A percentile compares a stretch with the other conserved stretches of the same genome.
These are phyloP conservation scores for Drosophila eugracilis DNA, from an alignment of 1,140 invertebrate genomes.

Conservation along the genomic window DNA sequence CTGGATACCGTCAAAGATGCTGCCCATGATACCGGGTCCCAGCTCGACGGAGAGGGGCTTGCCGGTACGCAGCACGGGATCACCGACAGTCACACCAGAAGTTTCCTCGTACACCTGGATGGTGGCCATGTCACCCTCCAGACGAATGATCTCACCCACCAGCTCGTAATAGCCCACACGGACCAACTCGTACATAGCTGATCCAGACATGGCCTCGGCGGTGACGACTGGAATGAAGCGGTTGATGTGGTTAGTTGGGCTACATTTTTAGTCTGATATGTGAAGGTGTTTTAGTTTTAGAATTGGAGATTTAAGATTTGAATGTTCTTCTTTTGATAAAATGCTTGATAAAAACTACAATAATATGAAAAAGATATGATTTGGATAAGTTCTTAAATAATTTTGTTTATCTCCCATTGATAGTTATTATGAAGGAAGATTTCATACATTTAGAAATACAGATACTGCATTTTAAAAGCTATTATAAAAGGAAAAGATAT, in stretches of 20 bases:
- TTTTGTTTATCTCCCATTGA: too few species aligned
- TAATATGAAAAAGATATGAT: too few species aligned
- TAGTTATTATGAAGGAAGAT: too few species aligned
- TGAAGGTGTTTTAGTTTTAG: too few species aligned
- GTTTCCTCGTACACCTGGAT: conserved; percentile 97
- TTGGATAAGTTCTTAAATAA: too few species aligned
- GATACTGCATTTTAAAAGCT: too few species aligned
- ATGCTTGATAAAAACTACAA: too few species aligned
- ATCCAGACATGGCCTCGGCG: conserved; percentile 99
- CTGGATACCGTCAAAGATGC: conserved; percentile 99
- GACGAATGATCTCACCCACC: conserved; percentile 99
- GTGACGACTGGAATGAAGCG: conserved; percentile 92
- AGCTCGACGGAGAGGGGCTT: conserved; percentile 98
- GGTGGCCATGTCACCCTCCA: conserved; percentile 93
- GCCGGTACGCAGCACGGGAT: conserved; percentile 98
- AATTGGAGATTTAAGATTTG: too few species aligned
- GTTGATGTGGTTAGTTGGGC: conserved; percentile 1
- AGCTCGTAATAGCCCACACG: conserved; percentile 98
- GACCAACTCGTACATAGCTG: conserved; percentile 99
- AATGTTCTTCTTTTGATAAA: too few species aligned
- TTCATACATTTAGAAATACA: too few species aligned
- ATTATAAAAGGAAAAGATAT: too few species aligned
- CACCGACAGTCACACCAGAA: conserved; percentile 99
- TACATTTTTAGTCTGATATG: background rate
- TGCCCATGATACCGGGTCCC: conserved; percentile 88